Evolutionary conservation across 2,888 invertebrate genomes (phyloP).

Genomic region (Drosophila peninsularis): DNA sequence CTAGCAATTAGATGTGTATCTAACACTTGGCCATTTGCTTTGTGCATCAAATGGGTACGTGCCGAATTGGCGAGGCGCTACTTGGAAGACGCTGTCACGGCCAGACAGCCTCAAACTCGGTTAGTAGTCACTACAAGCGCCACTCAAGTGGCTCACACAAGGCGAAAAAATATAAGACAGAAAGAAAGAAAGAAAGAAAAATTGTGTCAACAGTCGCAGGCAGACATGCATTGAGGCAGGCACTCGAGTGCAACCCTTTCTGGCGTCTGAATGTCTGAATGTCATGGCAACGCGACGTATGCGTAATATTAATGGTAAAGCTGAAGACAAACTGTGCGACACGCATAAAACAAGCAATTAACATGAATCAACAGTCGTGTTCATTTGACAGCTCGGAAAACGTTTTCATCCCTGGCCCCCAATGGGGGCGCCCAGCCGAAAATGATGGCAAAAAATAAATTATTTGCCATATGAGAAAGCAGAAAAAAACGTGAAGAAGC

Average conservation of each 20-base stretch:
- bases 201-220: slow-evolving; percentile 61
- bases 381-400: slow-evolving; percentile 26
- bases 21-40: slow-evolving; percentile 72
- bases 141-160: slow-evolving; percentile 31
- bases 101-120: slow-evolving; percentile 53
- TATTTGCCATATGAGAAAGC: slow-evolving; percentile 28
- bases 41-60: slow-evolving; percentile 67
- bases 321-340: slow-evolving; percentile 37
- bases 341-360: slow-evolving; percentile 72
- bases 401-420: slow-evolving; percentile 50
- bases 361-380: slow-evolving; percentile 67
- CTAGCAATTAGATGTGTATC: slow-evolving; percentile 74
- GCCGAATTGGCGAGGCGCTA: slow-evolving; percentile 64
- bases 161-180: neutral
- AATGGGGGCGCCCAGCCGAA: slow-evolving; percentile 8
- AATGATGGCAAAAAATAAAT: slow-evolving; percentile 41
- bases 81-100: slow-evolving; percentile 64
- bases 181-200: slow-evolving; percentile 39
- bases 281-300: slow-evolving; percentile 70
- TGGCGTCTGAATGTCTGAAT: neutral
- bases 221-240: neutral
- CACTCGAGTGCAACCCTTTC: slow-evolving; percentile 61
- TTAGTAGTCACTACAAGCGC: slow-evolving; percentile 24
- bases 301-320: slow-evolving; percentile 55
- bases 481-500: neutral